Conservation (phyloP, 2,888 invertebrate species). For the Chaetogeoica ovagalla region DNA sequence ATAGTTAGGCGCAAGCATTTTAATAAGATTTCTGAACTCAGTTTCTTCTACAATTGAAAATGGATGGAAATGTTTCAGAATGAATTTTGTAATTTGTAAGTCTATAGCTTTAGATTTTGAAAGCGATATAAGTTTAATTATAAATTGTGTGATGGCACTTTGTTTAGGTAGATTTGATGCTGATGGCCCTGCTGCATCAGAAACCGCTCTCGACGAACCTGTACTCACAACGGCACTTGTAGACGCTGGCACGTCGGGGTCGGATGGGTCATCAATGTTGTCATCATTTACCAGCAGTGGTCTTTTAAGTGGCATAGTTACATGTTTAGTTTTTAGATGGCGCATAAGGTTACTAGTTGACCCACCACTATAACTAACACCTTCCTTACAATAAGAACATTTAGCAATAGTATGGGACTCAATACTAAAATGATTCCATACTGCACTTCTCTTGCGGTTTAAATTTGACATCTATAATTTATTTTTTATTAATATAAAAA, state of each 20-base stretch:
- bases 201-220: not conserved
- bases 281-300: not conserved
- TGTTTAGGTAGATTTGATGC: not conserved
- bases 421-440: not conserved
- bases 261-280: not conserved
- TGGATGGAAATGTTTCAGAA: constrained; percentile 50
- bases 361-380: constrained; percentile 28
- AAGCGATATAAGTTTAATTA: not conserved
- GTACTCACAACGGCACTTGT: not conserved
- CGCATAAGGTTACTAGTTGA: constrained; percentile 45
- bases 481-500: no score
- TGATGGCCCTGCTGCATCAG: not conserved
- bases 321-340: constrained; percentile 46
- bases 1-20: constrained; percentile 52
- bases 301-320: not conserved
- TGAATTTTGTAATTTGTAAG: not conserved
- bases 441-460: not conserved
- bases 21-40: constrained; percentile 50
- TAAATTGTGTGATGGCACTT: not conserved
- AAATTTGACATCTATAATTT: no score
- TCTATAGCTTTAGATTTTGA: not conserved
- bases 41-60: constrained; percentile 53
- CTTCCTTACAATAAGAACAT: not conserved
- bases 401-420: not conserved
- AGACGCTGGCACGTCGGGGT: no score